phyloP scores from a whole-genome alignment of 2,113 vertebrate genomes.

The Xiphophorus couchianus region DNA sequence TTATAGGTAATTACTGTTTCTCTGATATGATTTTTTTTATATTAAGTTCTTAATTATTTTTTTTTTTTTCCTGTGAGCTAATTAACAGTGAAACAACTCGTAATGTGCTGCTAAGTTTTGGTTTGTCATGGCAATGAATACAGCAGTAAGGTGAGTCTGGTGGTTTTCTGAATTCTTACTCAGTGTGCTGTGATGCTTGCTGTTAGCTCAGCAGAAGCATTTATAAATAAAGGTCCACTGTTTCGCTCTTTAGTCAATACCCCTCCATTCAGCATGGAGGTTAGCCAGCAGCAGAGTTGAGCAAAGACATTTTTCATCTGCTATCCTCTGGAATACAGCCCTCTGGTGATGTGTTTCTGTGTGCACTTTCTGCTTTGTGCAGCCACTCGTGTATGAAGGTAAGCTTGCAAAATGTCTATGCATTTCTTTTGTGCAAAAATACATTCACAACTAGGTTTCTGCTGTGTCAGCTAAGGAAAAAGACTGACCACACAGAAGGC shows the following conservation, averaged over 20 bases:
- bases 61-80: background rate
- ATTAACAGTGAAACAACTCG: conserved; percentile 5
- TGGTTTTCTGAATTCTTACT: conserved; percentile 9
- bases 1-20: conserved; percentile 21
- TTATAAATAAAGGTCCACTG: conserved; percentile 50
- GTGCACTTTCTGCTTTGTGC: conserved; percentile 15
- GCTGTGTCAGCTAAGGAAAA: conserved; percentile 44
- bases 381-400: conserved; percentile 19
- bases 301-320: conserved; percentile 49
- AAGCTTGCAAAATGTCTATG: conserved; percentile 9
- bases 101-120: conserved; percentile 16
- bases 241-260: conserved; percentile 29
- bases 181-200: conserved; percentile 26
- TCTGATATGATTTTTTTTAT: conserved; percentile 5
- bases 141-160: background rate
- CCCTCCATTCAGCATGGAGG: conserved; percentile 39
- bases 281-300: conserved; percentile 50
- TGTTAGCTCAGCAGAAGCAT: conserved; percentile 35
- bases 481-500: conserved; percentile 63
- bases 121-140: background rate
- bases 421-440: conserved; percentile 14
- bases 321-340: conserved; percentile 35
- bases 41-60: background rate
- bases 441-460: conserved; percentile 17
- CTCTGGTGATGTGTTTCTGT: conserved; percentile 18